Percentiles rank a stretch among this genome's conserved stretches.
Conservation (phyloP, 2,888 invertebrate genomes). For the Electrophaes corylata region DNA sequence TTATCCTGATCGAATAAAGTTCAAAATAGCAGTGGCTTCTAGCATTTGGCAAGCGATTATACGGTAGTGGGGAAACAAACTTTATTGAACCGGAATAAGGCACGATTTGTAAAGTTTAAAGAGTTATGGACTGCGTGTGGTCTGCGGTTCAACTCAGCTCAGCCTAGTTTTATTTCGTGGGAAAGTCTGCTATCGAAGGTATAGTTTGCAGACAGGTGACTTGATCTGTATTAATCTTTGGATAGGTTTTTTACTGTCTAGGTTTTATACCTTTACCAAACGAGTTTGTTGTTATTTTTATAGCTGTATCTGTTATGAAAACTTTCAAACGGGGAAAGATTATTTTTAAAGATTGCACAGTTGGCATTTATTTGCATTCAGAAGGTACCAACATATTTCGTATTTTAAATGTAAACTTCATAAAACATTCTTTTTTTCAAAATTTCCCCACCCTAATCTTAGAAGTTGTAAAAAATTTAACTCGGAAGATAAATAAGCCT, state of each 20-base stretch:
- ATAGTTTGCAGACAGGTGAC: constrained; percentile 46
- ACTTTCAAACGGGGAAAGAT: too few relatives aligned
- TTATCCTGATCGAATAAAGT: constrained; percentile 12
- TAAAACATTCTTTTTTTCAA: background rate
- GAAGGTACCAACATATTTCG: background rate
- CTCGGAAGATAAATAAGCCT: constrained; percentile 23
- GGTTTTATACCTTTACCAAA: constrained; percentile 1
- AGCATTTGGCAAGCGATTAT: background rate
- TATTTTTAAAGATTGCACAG: too few relatives aligned
- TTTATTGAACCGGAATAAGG: constrained; percentile 22
- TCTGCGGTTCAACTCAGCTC: constrained; percentile 29
- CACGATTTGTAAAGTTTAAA: constrained; percentile 6
- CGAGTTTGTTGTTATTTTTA: background rate
- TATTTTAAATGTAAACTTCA: background rate
- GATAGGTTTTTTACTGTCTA: background rate
- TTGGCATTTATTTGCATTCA: too few relatives aligned
- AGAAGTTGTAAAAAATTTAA: constrained; percentile 17
- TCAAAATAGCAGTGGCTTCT: constrained; percentile 4
- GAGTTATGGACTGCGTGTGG: constrained; percentile 30
- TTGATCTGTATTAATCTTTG: constrained; percentile 38
- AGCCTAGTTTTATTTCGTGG: constrained; percentile 46
- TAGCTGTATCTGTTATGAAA: background rate
- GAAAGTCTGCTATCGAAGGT: constrained; percentile 33
- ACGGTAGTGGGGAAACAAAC: constrained; percentile 21
- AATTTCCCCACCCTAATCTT: background rate